Conservation (phyloP, 1,140 invertebrate species). For the Chelonus insularis region DNA sequence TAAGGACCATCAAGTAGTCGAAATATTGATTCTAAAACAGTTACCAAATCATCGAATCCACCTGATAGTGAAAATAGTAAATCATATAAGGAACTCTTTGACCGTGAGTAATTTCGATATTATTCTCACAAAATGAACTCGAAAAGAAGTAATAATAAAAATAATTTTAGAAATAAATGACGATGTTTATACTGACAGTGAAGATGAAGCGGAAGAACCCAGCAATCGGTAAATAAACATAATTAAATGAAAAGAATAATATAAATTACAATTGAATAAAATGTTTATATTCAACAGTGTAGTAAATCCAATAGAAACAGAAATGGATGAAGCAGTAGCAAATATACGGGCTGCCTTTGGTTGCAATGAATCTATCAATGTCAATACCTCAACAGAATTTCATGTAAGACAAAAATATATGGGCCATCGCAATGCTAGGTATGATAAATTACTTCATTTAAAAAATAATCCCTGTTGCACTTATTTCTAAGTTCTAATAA, state of each 20-base stretch:
- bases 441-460: constrained; percentile 28
- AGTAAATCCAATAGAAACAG: constrained; percentile 45
- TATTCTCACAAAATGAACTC: background rate
- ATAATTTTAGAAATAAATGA: constrained; percentile 47
- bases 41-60: constrained; percentile 39
- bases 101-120: constrained; percentile 41
- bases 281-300: constrained; percentile 36
- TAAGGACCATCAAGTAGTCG: constrained; percentile 41
- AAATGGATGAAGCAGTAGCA: constrained; percentile 52
- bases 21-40: constrained; percentile 25
- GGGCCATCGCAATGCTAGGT: constrained; percentile 84
- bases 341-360: constrained; percentile 36
- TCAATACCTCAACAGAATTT: constrained; percentile 48
- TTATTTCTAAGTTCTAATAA: background rate
- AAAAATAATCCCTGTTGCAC: background rate
- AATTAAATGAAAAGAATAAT: background rate
- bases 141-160: too few relatives aligned
- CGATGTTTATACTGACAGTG: constrained; percentile 54
- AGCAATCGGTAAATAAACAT: constrained; percentile 39
- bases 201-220: constrained; percentile 51
- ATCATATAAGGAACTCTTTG: constrained; percentile 38
- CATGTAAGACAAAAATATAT: constrained; percentile 72
- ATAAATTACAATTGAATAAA: constrained; percentile 5
- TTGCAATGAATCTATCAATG: constrained; percentile 39
- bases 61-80: constrained; percentile 40